Conservation (phyloP, 2,888 invertebrate species). For the Aspidapion aeneum region DNA sequence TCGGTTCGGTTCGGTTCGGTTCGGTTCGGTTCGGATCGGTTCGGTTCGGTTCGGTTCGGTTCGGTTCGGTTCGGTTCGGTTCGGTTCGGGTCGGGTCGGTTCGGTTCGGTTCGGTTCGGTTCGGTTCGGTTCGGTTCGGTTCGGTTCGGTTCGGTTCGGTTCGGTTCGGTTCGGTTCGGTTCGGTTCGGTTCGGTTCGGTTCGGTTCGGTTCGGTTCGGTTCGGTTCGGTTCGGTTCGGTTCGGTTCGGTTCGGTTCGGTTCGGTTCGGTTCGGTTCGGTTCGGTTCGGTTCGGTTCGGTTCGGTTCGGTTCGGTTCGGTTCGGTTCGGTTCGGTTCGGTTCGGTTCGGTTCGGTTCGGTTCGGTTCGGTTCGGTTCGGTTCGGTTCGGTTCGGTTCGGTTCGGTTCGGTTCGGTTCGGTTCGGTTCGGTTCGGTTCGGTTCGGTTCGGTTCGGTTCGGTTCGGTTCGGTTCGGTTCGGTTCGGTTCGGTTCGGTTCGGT, state of each 20-base stretch:
- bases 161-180: slow-evolving; percentile 3
- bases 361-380: background rate
- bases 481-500: slow-evolving; percentile 26
- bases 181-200: slow-evolving; percentile 4
- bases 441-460: slow-evolving; percentile 24
- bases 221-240: slow-evolving; percentile 4
- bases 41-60: slow-evolving; percentile 4
- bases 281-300: slow-evolving; percentile 4
- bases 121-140: background rate
- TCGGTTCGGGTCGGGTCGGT: no score
- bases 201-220: slow-evolving; percentile 4
- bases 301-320: slow-evolving; percentile 1
- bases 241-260: slow-evolving; percentile 2
- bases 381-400: slow-evolving; percentile 1
- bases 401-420: slow-evolving; percentile 22
- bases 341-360: slow-evolving; percentile 28
- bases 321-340: slow-evolving; percentile 23
- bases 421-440: slow-evolving; percentile 23
- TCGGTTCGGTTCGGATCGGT: slow-evolving; percentile 3
- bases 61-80: slow-evolving; percentile 4
- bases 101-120: background rate
- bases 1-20: no score
- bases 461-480: slow-evolving; percentile 25
- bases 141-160: background rate
- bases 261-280: slow-evolving; percentile 4